phyloP scores from a whole-genome alignment of 2,797 vertebrate genomes.

The Enteromius unitaeniatus region DNA sequence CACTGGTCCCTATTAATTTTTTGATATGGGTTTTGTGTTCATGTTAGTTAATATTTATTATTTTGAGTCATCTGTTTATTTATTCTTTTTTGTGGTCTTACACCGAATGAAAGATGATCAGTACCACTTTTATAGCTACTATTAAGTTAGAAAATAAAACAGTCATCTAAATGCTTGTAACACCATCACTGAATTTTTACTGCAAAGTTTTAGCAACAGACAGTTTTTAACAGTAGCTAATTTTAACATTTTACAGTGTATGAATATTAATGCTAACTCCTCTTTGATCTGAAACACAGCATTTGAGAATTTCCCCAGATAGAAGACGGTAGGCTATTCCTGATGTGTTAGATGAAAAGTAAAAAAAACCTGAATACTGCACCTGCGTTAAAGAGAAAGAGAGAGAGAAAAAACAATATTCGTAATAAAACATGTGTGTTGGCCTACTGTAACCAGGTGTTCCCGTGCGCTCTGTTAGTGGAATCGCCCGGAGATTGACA shows the following conservation, averaged over 20 bases:
- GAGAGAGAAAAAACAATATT: background rate
- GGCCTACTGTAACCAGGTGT: background rate
- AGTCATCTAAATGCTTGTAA: background rate
- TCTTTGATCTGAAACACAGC: background rate
- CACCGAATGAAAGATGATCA: background rate
- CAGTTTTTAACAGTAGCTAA: background rate
- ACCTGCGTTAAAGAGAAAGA: background rate
- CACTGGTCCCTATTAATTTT: background rate
- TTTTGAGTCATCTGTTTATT: background rate
- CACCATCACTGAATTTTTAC: background rate
- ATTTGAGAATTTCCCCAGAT: background rate
- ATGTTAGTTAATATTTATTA: background rate
- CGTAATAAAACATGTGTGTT: background rate
- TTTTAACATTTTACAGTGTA: background rate
- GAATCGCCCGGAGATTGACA: slow-evolving; percentile 38
- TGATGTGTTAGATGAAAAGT: background rate
- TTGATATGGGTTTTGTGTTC: background rate
- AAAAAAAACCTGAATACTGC: background rate
- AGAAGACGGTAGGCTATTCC: background rate
- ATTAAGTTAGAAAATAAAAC: background rate
- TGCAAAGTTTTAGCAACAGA: background rate
- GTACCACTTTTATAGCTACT: background rate
- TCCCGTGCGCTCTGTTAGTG: slow-evolving; percentile 4
- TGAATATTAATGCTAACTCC: background rate
- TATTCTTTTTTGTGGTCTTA: background rate